Conservation (phyloP, 2,113 vertebrate species). For the Copsychus sechellarum region DNA sequence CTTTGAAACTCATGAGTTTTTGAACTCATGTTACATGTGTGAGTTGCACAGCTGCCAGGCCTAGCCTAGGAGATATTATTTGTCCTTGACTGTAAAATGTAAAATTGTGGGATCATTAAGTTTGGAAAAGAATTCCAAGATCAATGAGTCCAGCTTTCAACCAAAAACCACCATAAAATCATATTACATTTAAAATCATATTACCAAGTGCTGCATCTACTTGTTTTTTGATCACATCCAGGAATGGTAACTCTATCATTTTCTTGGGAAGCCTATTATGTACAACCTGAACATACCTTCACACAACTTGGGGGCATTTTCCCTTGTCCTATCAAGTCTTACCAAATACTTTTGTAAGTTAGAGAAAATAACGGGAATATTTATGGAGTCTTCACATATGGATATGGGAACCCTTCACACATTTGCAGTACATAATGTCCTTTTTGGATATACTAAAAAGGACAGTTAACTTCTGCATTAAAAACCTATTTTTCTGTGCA, state of each 20-base stretch:
- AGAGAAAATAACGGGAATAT: background rate
- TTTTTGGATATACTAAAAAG: background rate
- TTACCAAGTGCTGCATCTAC: too few relatives aligned
- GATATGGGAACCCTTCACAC: background rate
- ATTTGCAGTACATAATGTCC: background rate
- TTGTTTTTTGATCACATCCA: background rate
- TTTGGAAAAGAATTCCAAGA: background rate
- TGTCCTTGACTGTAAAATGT: background rate
- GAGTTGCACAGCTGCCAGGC: background rate
- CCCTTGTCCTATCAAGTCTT: background rate
- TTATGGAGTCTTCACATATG: background rate
- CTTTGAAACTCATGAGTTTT: background rate
- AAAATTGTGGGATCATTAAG: background rate
- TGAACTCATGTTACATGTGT: accelerated
- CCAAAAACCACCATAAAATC: background rate
- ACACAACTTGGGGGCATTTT: background rate
- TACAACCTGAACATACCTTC: background rate
- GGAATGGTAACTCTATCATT: background rate
- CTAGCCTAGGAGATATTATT: background rate
- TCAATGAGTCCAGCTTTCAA: background rate
- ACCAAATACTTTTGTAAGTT: accelerated
- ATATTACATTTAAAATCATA: background rate
- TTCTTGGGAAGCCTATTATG: background rate
- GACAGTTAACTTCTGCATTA: background rate
- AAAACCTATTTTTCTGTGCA: background rate